phyloP scores from a whole-genome alignment of 2,888 invertebrate species.

The Caenorhabditis afra region DNA sequence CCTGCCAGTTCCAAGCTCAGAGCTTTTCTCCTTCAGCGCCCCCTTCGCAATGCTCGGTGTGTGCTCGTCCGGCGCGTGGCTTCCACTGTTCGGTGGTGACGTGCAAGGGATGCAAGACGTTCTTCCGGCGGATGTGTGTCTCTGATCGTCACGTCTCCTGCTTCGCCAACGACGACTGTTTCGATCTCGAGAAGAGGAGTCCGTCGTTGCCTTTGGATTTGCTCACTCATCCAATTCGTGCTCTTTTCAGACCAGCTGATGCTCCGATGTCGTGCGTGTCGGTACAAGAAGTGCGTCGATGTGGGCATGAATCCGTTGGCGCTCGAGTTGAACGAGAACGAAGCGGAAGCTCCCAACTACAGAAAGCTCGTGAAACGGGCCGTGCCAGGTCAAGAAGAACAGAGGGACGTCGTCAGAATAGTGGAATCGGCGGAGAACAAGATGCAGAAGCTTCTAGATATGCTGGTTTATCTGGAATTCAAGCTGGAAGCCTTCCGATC shows the following conservation, averaged over 20 bases:
- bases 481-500: conserved; percentile 37
- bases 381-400: not conserved
- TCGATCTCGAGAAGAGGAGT: conserved; percentile 42
- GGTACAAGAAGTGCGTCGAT: conserved; percentile 51
- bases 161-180: conserved; percentile 45
- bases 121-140: conserved; percentile 55
- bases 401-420: not conserved
- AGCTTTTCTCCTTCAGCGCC: no score
- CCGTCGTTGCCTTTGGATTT: no score
- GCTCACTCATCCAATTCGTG: no score
- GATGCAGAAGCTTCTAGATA: conserved; percentile 22
- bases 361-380: conserved; percentile 27
- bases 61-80: conserved; percentile 65
- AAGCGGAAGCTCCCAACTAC: conserved; percentile 25
- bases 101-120: conserved; percentile 66
- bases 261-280: conserved; percentile 48
- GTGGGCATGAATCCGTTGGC: conserved; percentile 62
- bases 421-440: conserved; percentile 4
- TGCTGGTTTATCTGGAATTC: conserved; percentile 25
- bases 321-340: conserved; percentile 40
- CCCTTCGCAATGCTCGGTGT: conserved; percentile 49
- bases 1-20: no score
- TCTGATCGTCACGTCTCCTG: conserved; percentile 45
- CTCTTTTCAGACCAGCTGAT: no score
- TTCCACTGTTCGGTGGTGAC: conserved; percentile 69